Evolutionary conservation across 2,888 invertebrate species (phyloP).

Genomic region (Slavum lentiscoides): DNA sequence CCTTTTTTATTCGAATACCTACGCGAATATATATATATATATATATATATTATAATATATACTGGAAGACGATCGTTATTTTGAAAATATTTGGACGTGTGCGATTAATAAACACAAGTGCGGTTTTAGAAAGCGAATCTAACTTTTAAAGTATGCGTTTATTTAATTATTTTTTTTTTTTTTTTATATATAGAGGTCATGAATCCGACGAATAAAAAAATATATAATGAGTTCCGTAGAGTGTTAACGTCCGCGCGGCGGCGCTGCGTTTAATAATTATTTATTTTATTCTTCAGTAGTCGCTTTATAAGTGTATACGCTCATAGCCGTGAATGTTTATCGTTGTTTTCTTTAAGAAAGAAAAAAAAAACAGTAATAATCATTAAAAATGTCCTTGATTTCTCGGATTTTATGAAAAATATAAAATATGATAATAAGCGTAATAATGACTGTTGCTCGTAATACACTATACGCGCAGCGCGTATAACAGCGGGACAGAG

Average conservation of each 20-base stretch:
- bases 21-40: neutral
- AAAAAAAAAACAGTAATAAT: too few species aligned
- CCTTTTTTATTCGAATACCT: neutral
- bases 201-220: neutral
- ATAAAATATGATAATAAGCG: too few species aligned
- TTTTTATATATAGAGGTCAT: slow-evolving; percentile 12
- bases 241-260: too few species aligned
- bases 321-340: too few species aligned
- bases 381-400: too few species aligned
- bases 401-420: too few species aligned
- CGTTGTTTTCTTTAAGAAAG: too few species aligned
- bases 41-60: neutral
- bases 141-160: slow-evolving; percentile 19
- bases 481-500: neutral
- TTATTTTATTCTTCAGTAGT: neutral
- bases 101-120: neutral
- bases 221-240: neutral
- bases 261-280: neutral
- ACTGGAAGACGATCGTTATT: neutral
- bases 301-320: neutral
- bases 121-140: slow-evolving; percentile 43
- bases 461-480: neutral
- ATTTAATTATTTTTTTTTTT: neutral
- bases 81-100: neutral
- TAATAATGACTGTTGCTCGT: too few species aligned